Base-by-base conservation (phyloP, 1,140 invertebrate genomes). In the Lepidurus arcticus region DNA sequence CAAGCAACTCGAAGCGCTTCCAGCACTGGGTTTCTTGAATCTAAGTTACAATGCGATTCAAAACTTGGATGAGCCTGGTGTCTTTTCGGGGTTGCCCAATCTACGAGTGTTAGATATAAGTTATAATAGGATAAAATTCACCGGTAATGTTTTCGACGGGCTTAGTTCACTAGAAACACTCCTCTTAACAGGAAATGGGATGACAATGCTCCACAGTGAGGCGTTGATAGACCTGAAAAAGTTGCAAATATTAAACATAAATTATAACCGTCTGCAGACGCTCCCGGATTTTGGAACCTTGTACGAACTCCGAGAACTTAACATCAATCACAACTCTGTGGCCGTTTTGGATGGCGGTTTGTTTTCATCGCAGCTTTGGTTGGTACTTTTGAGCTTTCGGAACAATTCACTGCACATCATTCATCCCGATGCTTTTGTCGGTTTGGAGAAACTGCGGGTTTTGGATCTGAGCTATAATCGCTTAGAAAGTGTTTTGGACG, bases 401-500 rank as follows among this genome's bases (percentile, higher is more conserved):
- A 74, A 76, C 16, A 81, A 81, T 75, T 74, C 74, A 44, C 7
- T 78, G 11, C 78, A 78, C 73, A 73, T 53, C 73, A 74, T 78
- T 74, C 78, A 78, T 26, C 75, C 74, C 73, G 91, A 91, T 79
- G 90, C 92, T 1, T 90, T 94, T 81, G 88, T 90, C 80, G 93
- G 94, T 7, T 85, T 96, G 7, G 89, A 87, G 11, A 86, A 89
- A 43, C 85, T 95, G 7, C 84, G 87, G 53, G 85, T 89, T 44
- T 85, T 95, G 73, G 90, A 94, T 83, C 84, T 96, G 11, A 91
- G 92, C 75, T 86, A 89, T 79, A 97, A 97, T 85, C 89, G 90
- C 80, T 90, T 97, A 81, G 88, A 90, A 78, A 86, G 87, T 44
- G 87, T 96, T 0, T 24, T 34, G 44, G 75, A 42, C 73, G 73